Evolutionary conservation across 2,888 invertebrate genomes (phyloP).

Genomic region (Choristoneura rosaceana): DNA sequence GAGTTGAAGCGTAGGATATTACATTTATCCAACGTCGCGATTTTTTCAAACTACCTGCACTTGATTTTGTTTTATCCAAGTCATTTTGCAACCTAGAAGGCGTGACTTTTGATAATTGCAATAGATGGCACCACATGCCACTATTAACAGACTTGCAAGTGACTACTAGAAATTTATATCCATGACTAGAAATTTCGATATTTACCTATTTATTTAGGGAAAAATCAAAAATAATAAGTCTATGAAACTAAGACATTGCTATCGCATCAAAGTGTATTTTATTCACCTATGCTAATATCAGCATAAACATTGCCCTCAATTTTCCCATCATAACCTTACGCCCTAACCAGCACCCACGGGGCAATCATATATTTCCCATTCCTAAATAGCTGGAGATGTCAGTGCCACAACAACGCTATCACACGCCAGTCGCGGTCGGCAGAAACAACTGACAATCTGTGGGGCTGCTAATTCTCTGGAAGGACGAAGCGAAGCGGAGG

Average conservation of each 20-base stretch:
- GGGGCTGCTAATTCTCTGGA: neutral
- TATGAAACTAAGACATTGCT: neutral
- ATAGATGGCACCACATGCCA: too few relatives aligned
- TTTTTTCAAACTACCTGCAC: too few relatives aligned
- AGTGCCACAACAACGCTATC: neutral
- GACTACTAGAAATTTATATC: too few relatives aligned
- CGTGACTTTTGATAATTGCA: too few relatives aligned
- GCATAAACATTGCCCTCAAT: neutral
- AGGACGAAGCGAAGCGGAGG: neutral
- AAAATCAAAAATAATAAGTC: too few relatives aligned
- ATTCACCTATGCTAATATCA: neutral
- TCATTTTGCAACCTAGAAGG: too few relatives aligned
- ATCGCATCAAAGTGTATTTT: neutral
- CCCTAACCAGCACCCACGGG: neutral
- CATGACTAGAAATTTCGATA: too few relatives aligned
- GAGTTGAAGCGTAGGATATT: too few relatives aligned
- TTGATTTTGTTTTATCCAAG: too few relatives aligned
- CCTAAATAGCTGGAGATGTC: conserved; percentile 2
- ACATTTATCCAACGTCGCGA: too few relatives aligned
- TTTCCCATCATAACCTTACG: neutral
- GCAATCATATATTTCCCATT: neutral
- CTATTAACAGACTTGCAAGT: too few relatives aligned
- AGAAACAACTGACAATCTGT: conserved; percentile 12
- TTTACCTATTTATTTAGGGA: too few relatives aligned
- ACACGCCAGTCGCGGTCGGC: conserved; percentile 6